These are phyloP conservation scores for Paramisgurnus dabryanus DNA, from an alignment of 2,113 vertebrate species.

Conservation along the genomic window DNA sequence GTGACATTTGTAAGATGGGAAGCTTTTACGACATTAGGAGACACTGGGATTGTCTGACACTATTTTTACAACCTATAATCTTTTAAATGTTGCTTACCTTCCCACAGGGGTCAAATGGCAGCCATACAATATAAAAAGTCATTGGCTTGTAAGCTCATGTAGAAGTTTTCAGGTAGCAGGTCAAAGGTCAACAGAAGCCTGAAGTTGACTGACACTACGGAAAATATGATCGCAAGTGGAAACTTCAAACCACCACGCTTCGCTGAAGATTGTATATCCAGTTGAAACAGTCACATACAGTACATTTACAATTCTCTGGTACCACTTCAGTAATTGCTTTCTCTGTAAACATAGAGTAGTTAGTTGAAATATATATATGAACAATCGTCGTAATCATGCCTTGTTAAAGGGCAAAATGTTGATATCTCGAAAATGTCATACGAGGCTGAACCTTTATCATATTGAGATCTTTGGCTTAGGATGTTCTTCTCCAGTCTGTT, in stretches of 20 bases:
- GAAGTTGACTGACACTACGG: constrained; percentile 59
- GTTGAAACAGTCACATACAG: constrained; percentile 41
- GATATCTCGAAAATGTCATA: too few relatives aligned
- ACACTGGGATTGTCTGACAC: neutral
- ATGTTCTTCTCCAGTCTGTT: too few relatives aligned
- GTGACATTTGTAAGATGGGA: too few relatives aligned
- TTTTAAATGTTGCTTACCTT: neutral
- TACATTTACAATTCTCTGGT: neutral
- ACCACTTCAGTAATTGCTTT: constrained; percentile 19
- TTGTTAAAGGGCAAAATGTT: neutral
- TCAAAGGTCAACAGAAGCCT: constrained; percentile 1
- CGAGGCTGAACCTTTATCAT: too few relatives aligned
- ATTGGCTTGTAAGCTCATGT: constrained; percentile 32
- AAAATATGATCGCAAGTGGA: constrained; percentile 60
- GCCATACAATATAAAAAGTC: constrained; percentile 13
- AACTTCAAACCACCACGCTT: constrained; percentile 56
- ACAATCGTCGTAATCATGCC: neutral
- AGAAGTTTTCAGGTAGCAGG: constrained; percentile 28
- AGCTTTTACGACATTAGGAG: neutral
- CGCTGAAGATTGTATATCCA: constrained; percentile 50
- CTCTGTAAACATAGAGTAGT: neutral
- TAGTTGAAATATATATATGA: neutral
- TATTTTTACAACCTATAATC: neutral
- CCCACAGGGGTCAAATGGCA: constrained; percentile 34
- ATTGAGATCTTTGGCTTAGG: too few relatives aligned